phyloP scores from a whole-genome alignment of 2,113 vertebrate genomes.

The Centrocercus urophasianus region DNA sequence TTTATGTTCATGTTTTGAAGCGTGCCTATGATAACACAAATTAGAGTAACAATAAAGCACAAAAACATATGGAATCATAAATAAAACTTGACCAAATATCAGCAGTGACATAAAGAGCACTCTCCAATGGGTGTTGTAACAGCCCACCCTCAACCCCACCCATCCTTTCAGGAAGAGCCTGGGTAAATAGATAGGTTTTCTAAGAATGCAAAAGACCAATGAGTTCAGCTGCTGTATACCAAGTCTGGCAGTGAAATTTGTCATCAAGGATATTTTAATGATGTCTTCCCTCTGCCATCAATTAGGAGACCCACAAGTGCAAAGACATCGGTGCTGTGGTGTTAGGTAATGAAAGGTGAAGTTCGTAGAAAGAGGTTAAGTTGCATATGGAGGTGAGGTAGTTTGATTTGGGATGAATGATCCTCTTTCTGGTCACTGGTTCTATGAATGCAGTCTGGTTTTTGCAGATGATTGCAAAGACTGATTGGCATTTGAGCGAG shows the following conservation, averaged over 20 bases:
- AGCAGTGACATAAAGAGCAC: not conserved
- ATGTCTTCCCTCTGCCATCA: not conserved
- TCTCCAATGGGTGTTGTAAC: not conserved
- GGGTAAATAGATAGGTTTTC: slow-evolving; percentile 16
- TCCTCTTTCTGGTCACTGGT: not conserved
- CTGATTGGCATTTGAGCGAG: not conserved
- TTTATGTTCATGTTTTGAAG: not conserved
- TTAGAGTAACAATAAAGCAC: not conserved
- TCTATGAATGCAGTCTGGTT: not conserved
- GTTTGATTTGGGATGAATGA: not conserved
- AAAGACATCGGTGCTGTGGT: not conserved
- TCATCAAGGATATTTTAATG: not conserved
- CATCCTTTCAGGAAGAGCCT: slow-evolving; percentile 52
- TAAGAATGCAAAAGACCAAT: not conserved
- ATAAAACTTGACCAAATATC: not conserved
- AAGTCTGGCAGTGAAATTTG: not conserved
- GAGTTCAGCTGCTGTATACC: not conserved
- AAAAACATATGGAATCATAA: not conserved
- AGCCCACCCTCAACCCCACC: not conserved
- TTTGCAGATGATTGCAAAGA: not conserved
- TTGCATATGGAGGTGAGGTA: not conserved
- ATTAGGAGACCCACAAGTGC: not conserved
- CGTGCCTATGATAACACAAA: not conserved
- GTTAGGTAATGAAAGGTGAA: not conserved
- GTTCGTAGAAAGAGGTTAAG: not conserved